These are phyloP conservation scores for Coenobita brevimanus DNA, from an alignment of 1,140 invertebrate species.

Conservation along the genomic window DNA sequence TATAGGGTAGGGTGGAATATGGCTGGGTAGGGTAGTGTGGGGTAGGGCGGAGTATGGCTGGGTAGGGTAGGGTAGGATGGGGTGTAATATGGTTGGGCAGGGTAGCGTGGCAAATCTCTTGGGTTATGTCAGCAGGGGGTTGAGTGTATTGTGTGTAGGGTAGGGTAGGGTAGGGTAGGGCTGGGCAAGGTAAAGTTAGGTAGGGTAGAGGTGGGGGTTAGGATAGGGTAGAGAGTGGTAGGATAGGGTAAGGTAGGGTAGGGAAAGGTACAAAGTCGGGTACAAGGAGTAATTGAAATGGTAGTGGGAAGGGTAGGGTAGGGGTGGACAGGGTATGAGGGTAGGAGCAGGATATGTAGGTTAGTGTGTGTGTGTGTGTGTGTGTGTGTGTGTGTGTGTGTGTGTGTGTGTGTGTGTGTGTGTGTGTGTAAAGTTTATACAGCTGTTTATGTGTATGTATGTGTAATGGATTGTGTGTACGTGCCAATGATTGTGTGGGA, in stretches of 20 bases:
- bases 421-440: not conserved
- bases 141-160: not conserved
- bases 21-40: not conserved
- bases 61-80: not conserved
- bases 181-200: too few relatives aligned
- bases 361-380: not conserved
- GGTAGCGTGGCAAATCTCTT: not conserved
- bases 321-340: too few relatives aligned
- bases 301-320: too few relatives aligned
- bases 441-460: too few relatives aligned
- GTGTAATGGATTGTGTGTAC: not conserved
- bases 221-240: too few relatives aligned
- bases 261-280: too few relatives aligned
- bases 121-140: not conserved
- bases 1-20: not conserved
- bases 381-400: not conserved
- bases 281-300: too few relatives aligned
- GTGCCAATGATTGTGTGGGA: not conserved
- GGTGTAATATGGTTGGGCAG: not conserved
- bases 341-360: not conserved
- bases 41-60: not conserved
- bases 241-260: too few relatives aligned
- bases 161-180: too few relatives aligned
- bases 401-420: slow-evolving; percentile 1
- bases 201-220: too few relatives aligned